Conservation (phyloP, 2,797 vertebrate species). For the Manis crassicaudata region DNA sequence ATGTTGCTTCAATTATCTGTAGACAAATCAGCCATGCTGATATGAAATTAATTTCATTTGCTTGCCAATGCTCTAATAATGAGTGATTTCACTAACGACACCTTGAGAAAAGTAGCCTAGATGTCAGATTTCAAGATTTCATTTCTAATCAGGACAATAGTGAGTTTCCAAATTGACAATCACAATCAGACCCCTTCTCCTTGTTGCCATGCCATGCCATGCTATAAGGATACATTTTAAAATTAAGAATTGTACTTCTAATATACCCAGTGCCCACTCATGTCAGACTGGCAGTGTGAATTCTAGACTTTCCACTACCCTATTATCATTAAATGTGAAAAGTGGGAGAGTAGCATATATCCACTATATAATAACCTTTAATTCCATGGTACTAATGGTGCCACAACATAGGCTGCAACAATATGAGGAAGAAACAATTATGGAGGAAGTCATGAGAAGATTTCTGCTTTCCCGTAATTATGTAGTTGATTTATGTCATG, state of each 20-base stretch:
- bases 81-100: slow-evolving; percentile 62
- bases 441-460: not conserved
- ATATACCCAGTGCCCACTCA: not conserved
- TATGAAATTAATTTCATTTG: slow-evolving; percentile 62
- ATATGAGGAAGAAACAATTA: not conserved
- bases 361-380: not conserved
- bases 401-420: not conserved
- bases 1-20: slow-evolving; percentile 8
- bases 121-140: slow-evolving; percentile 56
- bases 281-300: slow-evolving; percentile 4
- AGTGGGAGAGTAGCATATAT: not conserved
- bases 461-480: slow-evolving; percentile 29
- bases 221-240: not conserved
- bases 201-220: not conserved
- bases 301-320: slow-evolving; percentile 15
- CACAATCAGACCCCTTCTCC: not conserved
- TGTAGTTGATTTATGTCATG: not conserved
- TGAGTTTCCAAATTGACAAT: slow-evolving; percentile 1
- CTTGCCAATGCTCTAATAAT: slow-evolving; percentile 21
- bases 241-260: not conserved
- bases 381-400: not conserved
- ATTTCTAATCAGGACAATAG: not conserved
- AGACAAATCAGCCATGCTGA: slow-evolving; percentile 10
- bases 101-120: slow-evolving; percentile 33
- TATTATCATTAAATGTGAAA: slow-evolving; percentile 27